A percentile compares a stretch with the other conserved stretches of the same genome.
phyloP scores from a whole-genome alignment of 2,113 vertebrate genomes.

The Dascyllus trimaculatus region DNA sequence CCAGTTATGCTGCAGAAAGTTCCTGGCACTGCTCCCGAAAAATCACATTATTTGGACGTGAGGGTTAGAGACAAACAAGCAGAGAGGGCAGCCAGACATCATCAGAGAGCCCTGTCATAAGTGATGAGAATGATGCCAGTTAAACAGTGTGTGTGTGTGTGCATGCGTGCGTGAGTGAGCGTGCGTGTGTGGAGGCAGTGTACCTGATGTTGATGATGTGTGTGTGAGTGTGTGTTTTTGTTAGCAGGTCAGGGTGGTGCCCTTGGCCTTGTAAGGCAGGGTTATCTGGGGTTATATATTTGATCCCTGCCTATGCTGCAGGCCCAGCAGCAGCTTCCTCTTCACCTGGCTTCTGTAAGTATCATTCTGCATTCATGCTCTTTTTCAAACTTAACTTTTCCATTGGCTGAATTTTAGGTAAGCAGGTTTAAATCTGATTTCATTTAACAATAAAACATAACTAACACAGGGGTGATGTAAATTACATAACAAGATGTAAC shows the following conservation, averaged over 20 bases:
- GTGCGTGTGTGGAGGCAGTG: slow-evolving; percentile 18
- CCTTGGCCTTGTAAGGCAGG: slow-evolving; percentile 81
- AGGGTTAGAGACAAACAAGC: slow-evolving; percentile 43
- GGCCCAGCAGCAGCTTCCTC: slow-evolving; percentile 60
- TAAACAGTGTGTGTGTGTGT: slow-evolving; percentile 36
- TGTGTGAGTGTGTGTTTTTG: slow-evolving; percentile 34
- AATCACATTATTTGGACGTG: slow-evolving; percentile 71
- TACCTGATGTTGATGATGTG: slow-evolving; percentile 38
- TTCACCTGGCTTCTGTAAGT: slow-evolving; percentile 73
- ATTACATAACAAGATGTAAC: background rate
- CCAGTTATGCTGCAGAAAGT: slow-evolving; percentile 71
- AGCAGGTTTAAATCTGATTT: too few species aligned
- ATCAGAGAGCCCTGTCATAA: slow-evolving; percentile 53
- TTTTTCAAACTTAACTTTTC: background rate
- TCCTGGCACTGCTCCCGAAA: slow-evolving; percentile 78
- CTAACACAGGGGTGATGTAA: background rate
- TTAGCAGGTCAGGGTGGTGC: slow-evolving; percentile 66
- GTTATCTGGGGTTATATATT: slow-evolving; percentile 82
- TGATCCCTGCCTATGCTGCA: slow-evolving; percentile 61
- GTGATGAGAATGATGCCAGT: slow-evolving; percentile 65
- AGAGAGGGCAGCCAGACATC: slow-evolving; percentile 63
- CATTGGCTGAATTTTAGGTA: background rate
- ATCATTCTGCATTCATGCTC: slow-evolving; percentile 22
- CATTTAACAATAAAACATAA: too few species aligned
- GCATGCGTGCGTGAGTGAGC: slow-evolving; percentile 20